These are phyloP conservation scores for Teleogryllus oceanicus DNA, from an alignment of 2,888 invertebrate genomes.

Conservation along the genomic window DNA sequence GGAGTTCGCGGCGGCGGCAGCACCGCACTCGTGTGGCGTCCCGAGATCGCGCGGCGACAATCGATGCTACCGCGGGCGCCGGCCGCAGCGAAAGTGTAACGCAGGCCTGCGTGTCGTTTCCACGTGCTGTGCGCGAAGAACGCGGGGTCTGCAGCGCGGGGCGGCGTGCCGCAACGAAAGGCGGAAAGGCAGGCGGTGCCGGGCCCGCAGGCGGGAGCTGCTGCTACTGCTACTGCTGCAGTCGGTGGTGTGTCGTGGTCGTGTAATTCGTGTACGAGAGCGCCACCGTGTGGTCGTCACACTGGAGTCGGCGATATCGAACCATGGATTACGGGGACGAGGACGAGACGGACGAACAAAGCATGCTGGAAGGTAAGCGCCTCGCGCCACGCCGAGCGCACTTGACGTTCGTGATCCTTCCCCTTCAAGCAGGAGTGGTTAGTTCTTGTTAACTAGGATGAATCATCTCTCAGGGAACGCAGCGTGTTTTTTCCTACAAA, in stretches of 20 bases:
- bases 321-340: conserved; percentile 39
- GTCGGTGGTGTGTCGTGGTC: neutral
- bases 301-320: conserved; percentile 9
- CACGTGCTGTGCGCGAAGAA: neutral
- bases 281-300: conserved; percentile 9
- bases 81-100: too few species aligned
- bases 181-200: neutral
- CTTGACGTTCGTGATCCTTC: neutral
- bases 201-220: neutral
- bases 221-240: neutral
- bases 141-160: neutral
- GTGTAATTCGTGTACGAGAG: neutral
- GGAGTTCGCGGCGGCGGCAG: too few species aligned
- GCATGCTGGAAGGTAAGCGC: conserved; percentile 49
- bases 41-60: too few species aligned
- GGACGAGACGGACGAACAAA: conserved; percentile 47
- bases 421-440: neutral
- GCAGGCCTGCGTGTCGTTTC: too few species aligned
- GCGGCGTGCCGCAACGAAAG: neutral
- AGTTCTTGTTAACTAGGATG: neutral
- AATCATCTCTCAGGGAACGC: neutral
- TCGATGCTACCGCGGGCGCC: too few species aligned
- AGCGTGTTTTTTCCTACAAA: neutral
- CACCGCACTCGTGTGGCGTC: too few species aligned
- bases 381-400: conserved; percentile 3